Evolutionary conservation across 2,888 invertebrate species (phyloP).

Genomic region (Stenichneumon culpator): DNA sequence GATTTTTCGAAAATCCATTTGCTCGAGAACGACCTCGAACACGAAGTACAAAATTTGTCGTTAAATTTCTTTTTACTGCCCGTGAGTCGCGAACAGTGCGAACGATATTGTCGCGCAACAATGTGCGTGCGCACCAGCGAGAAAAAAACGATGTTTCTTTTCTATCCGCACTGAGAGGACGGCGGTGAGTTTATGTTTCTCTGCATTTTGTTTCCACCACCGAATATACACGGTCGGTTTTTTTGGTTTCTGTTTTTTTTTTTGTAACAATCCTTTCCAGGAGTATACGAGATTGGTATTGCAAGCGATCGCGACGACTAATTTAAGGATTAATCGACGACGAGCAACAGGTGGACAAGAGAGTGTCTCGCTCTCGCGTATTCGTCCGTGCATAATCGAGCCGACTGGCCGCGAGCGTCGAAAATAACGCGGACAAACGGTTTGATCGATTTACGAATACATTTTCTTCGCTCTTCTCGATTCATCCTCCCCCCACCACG

Average conservation of each 20-base stretch:
- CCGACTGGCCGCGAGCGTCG: not conserved
- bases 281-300: not conserved
- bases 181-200: slow-evolving; percentile 6
- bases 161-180: slow-evolving; percentile 10
- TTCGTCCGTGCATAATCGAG: slow-evolving; percentile 1
- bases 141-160: not conserved
- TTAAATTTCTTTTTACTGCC: not conserved
- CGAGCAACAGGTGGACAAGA: slow-evolving; percentile 3
- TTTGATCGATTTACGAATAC: slow-evolving; percentile 25
- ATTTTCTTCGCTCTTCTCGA: slow-evolving; percentile 41
- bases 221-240: not conserved
- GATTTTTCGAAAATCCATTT: not conserved
- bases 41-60: not conserved
- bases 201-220: not conserved
- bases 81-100: not conserved
- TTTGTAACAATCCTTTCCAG: not conserved
- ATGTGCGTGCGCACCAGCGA: slow-evolving; percentile 1
- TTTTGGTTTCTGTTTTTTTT: not conserved
- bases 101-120: not conserved
- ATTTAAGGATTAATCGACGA: not conserved
- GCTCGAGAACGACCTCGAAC: not conserved
- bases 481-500: not conserved
- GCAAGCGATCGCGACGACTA: not conserved
- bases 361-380: not conserved
- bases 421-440: slow-evolving; percentile 15